These are phyloP conservation scores for Gulo gulo DNA, from an alignment of 2,113 vertebrate species.

Conservation along the genomic window DNA sequence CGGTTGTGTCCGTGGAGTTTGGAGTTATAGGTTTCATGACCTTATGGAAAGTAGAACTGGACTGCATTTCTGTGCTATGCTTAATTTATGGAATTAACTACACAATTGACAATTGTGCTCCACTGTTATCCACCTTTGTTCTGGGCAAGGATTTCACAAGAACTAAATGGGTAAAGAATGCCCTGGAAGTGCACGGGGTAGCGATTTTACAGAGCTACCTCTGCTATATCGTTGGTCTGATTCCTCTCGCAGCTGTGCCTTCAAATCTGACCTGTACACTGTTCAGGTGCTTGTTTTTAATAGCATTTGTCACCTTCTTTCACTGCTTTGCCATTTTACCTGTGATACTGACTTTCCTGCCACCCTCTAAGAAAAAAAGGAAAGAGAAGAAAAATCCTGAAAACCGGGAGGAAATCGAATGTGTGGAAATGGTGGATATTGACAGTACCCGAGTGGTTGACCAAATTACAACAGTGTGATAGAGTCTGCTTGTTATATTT, in stretches of 20 bases:
- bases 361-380: constrained; percentile 94
- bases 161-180: constrained; percentile 97
- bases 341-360: constrained; percentile 98
- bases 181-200: constrained; percentile 96
- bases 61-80: constrained; percentile 97
- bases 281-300: constrained; percentile 99
- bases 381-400: constrained; percentile 88
- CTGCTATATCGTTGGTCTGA: constrained; percentile 95
- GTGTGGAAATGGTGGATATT: constrained; percentile 98
- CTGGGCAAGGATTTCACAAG: constrained; percentile 95
- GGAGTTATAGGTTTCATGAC: constrained; percentile 99
- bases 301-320: constrained; percentile 97
- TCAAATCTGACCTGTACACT: constrained; percentile 98
- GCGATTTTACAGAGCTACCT: constrained; percentile 97
- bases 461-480: constrained; percentile 98
- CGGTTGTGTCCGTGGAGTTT: constrained; percentile 96
- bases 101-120: constrained; percentile 95
- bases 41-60: constrained; percentile 97
- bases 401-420: constrained; percentile 94
- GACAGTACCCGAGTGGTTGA: constrained; percentile 97
- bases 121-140: constrained; percentile 96
- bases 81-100: constrained; percentile 97
- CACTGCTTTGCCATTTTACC: constrained; percentile 99
- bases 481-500: constrained; percentile 79
- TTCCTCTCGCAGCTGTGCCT: constrained; percentile 95